Base-by-base conservation (phyloP, 1,140 invertebrate species). In the Teleogryllus occipitalis region DNA sequence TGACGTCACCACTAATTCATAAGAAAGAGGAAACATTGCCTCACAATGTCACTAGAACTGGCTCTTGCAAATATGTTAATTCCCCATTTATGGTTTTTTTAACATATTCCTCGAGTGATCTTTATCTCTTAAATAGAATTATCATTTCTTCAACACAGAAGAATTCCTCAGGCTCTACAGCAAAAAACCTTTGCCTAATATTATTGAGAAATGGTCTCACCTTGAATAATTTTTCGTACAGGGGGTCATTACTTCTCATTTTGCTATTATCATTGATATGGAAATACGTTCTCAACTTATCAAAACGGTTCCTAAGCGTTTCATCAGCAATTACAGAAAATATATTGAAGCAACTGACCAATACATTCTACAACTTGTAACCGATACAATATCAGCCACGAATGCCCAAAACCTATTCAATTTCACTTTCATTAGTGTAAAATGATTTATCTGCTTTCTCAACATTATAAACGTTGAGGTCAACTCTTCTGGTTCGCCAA, bases 141-240 rank as follows among this genome's bases (percentile, higher is more conserved):
- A 85, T 85, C 27, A 80, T 80, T 80, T 85, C 84, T 80, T 85
- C 80, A 6, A 86, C 81, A 83, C 78, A 84, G 82, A 81, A 83
- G 74, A 85, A 82, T 75, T 86, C 84, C 83, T 86, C 84, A 79
- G 81, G 82, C 80, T 82, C 75, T 73, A 82, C 78, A 80, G 79
- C 83, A 10, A 82, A 22, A 77, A 85, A 84, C 77, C 75, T 82
- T 72, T 82, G 79, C 75, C 84, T 54, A 46, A 81, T 46, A 21
- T 47, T 72, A 72, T 79, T 65, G 2, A 81, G 14, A 47, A 82
- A 48, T 22, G 80, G 80, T 18, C 80, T 49, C 15, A 82, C 75
- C 81, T 82, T 81, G 77, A 79, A 82, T 8, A 82, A 54, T 74
- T 65, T 77, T 65, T 81, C 73, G 77, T 81, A 75, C 10, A 77